Evolutionary conservation across 1,140 invertebrate species (phyloP), one percentile per base, ranked within the genome.

Genomic region (Bombus haemorrhoidalis): DNA sequence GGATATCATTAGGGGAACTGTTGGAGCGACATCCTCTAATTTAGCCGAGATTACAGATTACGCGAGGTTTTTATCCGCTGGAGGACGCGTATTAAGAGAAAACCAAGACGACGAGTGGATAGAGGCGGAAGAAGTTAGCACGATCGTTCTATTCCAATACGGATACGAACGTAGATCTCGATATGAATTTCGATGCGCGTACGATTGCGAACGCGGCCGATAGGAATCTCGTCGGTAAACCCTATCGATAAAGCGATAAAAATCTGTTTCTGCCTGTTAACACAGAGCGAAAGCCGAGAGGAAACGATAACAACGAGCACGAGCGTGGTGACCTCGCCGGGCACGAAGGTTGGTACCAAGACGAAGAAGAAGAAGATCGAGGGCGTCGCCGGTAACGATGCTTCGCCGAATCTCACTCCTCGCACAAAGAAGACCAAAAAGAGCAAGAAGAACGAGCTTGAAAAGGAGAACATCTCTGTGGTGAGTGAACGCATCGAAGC

Each of bases 401-500:
- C 92, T 34, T 95, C 94, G 78, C 88, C 94, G 74, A 94, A 93
- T 91, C 94, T 94, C 83, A 95, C 94, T 81, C 93, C 94, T 57
- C 93, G 93, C 87, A 96, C 95, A 92, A 96, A 96, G 94, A 96
- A 96, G 87, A 95, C 95, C 76, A 96, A 96, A 94, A 96, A 96
- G 93, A 96, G 95, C 82, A 96, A 96, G 91, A 96, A 96, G 89
- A 95, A 87, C 89, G 95, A 96, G 79, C 93, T 95, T 81, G 96
- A 96, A 91, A 96, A 96, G 93, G 96, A 96, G 90, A 96, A 96
- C 88, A 96, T 96, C 89, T 96, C 96, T 86, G 96, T 96, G 94
- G 96, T 96, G 93, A 96, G 96, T 96, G 57, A 28, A 66, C 28
- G 37, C 32, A 4, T 0, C 15, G 4, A 3, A 32, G 8, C 10